Conservation (phyloP, 2,113 vertebrate species). For the Chloroceryle aenea region DNA sequence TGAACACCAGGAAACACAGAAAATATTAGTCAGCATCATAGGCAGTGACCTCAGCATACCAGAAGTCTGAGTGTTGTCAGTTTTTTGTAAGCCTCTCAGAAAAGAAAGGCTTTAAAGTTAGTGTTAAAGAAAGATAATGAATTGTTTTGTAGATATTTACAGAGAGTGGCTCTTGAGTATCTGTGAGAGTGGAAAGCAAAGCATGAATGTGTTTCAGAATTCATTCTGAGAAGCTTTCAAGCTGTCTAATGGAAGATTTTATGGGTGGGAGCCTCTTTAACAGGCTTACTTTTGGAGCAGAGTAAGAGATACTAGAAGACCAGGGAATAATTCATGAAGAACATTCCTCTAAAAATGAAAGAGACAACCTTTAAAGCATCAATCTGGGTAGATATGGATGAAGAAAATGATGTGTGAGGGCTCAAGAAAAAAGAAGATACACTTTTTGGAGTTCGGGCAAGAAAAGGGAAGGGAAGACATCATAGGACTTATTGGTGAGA, state of each 20-base stretch:
- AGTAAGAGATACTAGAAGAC: background rate
- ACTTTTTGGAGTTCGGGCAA: background rate
- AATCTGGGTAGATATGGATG: background rate
- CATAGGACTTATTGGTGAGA: background rate
- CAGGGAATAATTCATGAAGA: background rate
- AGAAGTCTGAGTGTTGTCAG: conserved; percentile 37
- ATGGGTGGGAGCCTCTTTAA: background rate
- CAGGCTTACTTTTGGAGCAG: background rate
- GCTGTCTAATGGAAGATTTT: background rate
- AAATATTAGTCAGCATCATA: conserved; percentile 68
- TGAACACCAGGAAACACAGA: conserved; percentile 59
- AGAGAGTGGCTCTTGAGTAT: background rate
- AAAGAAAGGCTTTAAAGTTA: background rate
- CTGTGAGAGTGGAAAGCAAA: background rate
- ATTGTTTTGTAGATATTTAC: background rate
- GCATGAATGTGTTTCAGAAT: background rate
- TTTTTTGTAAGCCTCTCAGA: conserved; percentile 1
- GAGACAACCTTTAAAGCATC: background rate
- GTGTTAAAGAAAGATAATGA: background rate
- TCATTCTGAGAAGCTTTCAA: background rate
- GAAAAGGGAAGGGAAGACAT: background rate
- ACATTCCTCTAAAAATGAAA: background rate
- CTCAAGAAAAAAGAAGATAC: background rate
- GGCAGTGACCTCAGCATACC: conserved; percentile 53
- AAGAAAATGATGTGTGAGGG: background rate